Base-by-base conservation (phyloP, 2,888 invertebrate species). In the Drosophila trichaetosa region DNA sequence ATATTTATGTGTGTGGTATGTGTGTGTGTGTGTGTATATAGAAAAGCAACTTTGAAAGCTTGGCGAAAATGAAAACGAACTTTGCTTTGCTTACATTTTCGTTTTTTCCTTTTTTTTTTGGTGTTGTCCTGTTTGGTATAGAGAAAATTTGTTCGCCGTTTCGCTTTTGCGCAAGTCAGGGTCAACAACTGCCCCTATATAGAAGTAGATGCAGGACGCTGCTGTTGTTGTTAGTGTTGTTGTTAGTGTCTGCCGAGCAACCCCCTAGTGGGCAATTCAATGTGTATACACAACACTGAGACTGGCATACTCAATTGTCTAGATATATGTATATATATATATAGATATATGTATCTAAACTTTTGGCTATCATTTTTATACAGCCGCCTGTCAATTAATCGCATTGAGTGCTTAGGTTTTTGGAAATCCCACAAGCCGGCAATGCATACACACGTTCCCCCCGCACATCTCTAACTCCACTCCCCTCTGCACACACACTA, bases 161-260 rank as follows among this genome's bases (percentile, higher is more conserved):
- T 79, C 71, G 80, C 68, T 78, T 82, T 90, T 91, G 91, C 91
- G 91, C 91, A 91, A 92, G 91, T 91, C 91, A 91, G 91, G 91
- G 91, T 91, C 91, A 91, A 91, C 81, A 91, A 88, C 81, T 82
- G 78, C 76, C 80, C 76, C 77, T 75, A 73, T 66, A 60, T 69
- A 67, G 10, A 34, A 56, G 38, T 57, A 57, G 81, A 83, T 88
- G 87, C 82, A 69, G 73, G 77, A 82, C 73, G 70, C 69, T 70
- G 59, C 27, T 64, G 36, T 59, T 48, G 48, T 13, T 56, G 54
- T 10, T 57, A 27, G 31, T 63, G 21, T 38, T 60, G 64, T 54
- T 59, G 62, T 34, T 66, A 21, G 64, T 78, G 80, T 77, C 80
- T 81, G 80, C 54, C 65, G 66, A 85, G 76, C 86, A 86, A 86